A percentile compares a stretch with the other conserved stretches of the same genome.
These are phyloP conservation scores for Saguinus imperator DNA, from an alignment of 2,113 vertebrate genomes.

Conservation along the genomic window DNA sequence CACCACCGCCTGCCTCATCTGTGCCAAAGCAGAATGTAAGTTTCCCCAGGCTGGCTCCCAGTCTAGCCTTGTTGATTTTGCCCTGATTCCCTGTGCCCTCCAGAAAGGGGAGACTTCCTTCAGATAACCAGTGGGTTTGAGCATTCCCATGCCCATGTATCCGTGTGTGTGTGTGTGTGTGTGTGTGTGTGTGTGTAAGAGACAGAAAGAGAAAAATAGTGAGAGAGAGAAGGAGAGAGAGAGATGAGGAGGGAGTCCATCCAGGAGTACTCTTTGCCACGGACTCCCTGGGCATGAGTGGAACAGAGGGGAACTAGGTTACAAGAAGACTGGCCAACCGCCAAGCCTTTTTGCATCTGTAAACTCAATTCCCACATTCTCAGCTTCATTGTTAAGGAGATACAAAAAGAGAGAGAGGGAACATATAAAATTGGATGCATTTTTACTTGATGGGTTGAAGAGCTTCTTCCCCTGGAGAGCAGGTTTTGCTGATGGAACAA, in stretches of 20 bases:
- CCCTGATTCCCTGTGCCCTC: accelerated
- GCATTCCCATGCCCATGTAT: background rate
- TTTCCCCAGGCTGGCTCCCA: background rate
- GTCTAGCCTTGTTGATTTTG: accelerated
- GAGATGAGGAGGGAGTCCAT: background rate
- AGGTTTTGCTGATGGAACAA: slow-evolving; percentile 58
- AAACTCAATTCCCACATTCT: slow-evolving; percentile 68
- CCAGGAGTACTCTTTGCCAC: background rate
- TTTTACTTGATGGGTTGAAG: slow-evolving; percentile 76
- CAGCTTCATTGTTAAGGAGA: slow-evolving; percentile 58
- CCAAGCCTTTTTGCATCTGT: slow-evolving; percentile 54
- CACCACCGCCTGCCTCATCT: slow-evolving; percentile 98
- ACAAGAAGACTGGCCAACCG: background rate
- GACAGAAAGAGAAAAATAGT: background rate
- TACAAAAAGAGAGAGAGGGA: slow-evolving; percentile 33
- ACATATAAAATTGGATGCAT: slow-evolving; percentile 57
- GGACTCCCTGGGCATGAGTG: background rate
- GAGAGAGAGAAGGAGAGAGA: background rate
- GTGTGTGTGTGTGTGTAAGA: background rate
- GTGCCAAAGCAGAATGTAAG: slow-evolving; percentile 98
- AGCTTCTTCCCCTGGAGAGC: slow-evolving; percentile 69
- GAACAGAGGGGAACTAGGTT: background rate
- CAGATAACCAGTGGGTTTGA: background rate
- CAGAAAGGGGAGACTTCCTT: background rate
- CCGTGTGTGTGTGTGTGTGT: background rate